Evolutionary conservation across 2,797 vertebrate species (phyloP).

Genomic region (Tangara arthus): DNA sequence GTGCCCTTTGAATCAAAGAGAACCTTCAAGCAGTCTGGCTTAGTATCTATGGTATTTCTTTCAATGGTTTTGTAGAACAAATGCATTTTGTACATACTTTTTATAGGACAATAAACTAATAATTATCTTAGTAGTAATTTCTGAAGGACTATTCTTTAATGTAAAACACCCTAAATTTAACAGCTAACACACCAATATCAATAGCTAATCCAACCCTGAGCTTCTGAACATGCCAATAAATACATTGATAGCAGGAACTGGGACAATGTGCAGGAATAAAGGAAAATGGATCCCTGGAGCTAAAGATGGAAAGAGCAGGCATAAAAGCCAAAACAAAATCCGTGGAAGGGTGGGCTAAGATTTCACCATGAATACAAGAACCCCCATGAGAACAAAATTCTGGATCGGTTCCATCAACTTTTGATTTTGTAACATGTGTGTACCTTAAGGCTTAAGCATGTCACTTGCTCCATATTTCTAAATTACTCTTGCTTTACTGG

Average conservation of each 20-base stretch:
- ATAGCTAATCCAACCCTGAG: not conserved
- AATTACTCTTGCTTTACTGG: not conserved
- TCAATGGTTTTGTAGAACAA: not conserved
- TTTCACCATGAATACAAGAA: not conserved
- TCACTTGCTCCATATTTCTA: not conserved
- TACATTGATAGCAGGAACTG: not conserved
- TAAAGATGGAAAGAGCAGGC: not conserved
- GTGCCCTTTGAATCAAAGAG: not conserved
- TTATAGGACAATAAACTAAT: not conserved
- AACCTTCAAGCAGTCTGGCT: not conserved
- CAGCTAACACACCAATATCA: not conserved
- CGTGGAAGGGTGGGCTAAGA: rapidly evolving
- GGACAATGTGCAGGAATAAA: not conserved
- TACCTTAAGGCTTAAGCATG: not conserved
- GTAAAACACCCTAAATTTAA: not conserved
- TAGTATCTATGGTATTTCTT: not conserved
- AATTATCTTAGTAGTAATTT: not conserved
- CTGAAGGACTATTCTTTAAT: not conserved
- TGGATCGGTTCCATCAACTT: not conserved
- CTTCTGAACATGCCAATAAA: not conserved
- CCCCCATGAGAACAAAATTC: not conserved
- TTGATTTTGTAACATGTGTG: rapidly evolving
- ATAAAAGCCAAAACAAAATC: not conserved
- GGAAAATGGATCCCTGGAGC: not conserved
- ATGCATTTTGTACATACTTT: not conserved